Conservation (phyloP, 2,797 vertebrate species). For the Carcharodon carcharias region DNA sequence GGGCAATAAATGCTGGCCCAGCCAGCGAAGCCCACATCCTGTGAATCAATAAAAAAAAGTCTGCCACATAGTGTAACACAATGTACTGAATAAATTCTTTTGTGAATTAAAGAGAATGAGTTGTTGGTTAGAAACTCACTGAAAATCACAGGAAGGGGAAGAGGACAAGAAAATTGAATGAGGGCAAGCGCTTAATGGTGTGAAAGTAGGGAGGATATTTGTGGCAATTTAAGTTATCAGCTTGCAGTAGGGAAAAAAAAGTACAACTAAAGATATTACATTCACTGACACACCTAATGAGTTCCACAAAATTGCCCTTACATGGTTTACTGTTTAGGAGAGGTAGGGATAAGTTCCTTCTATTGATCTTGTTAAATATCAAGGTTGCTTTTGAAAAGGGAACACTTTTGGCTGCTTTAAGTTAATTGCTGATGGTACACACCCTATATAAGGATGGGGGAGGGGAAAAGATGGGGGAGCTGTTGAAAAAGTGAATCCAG, state of each 20-base stretch:
- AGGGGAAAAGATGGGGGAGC: too few relatives aligned
- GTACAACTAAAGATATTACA: background rate
- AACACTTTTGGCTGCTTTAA: background rate
- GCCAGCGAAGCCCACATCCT: too few relatives aligned
- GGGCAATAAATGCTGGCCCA: too few relatives aligned
- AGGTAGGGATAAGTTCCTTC: background rate
- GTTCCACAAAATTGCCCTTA: background rate
- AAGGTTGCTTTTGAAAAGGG: background rate
- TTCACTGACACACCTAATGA: background rate
- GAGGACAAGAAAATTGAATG: background rate
- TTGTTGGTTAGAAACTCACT: background rate
- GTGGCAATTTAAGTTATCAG: background rate
- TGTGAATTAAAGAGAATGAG: background rate
- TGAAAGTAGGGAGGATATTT: background rate
- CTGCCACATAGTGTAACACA: background rate
- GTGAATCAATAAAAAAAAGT: too few relatives aligned
- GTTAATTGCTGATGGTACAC: background rate
- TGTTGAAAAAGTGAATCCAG: too few relatives aligned
- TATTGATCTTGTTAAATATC: background rate
- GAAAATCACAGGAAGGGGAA: background rate
- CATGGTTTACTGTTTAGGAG: background rate
- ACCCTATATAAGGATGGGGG: background rate
- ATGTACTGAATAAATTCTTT: background rate
- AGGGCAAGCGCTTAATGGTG: background rate
- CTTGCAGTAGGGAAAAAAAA: background rate